Conservation (phyloP, 2,888 invertebrate genomes). For the Spodoptera littoralis region DNA sequence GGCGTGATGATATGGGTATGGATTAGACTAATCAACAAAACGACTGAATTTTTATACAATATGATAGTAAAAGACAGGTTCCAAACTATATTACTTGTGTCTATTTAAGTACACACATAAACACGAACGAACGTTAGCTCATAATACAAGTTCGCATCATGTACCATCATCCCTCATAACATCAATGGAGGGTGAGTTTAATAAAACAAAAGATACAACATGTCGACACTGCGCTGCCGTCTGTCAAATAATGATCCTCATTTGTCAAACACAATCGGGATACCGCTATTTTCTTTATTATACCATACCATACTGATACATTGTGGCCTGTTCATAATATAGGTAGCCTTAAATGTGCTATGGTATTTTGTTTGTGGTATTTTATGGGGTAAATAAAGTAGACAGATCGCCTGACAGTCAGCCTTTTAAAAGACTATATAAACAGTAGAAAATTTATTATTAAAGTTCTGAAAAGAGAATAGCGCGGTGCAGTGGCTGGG, state of each 20-base stretch:
- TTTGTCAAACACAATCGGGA: slow-evolving; percentile 85
- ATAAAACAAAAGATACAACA: slow-evolving; percentile 87
- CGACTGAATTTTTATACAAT: no score
- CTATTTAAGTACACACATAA: slow-evolving; percentile 2
- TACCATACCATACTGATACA: slow-evolving; percentile 37
- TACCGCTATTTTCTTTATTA: slow-evolving; percentile 57
- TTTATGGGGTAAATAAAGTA: no score
- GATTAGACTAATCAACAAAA: no score
- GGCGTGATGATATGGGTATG: no score
- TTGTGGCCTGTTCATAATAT: slow-evolving; percentile 12
- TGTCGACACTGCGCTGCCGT: slow-evolving; percentile 79
- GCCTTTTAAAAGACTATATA: no score
- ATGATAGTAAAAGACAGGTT: no score
- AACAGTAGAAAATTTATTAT: no score
- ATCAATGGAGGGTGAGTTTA: slow-evolving; percentile 77
- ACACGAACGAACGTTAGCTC: slow-evolving; percentile 48
- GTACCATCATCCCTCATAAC: slow-evolving; percentile 74
- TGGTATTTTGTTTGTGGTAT: no score
- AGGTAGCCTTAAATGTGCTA: no score
- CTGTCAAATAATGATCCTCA: slow-evolving; percentile 88
- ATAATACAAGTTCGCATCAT: slow-evolving; percentile 67
- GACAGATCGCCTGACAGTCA: no score
- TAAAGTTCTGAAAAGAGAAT: no score
- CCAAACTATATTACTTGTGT: neutral
- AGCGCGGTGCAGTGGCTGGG: no score